Evolutionary conservation across 2,113 vertebrate species (phyloP), one percentile per base, ranked within the genome.

Genomic region (Pteruthius melanotis): DNA sequence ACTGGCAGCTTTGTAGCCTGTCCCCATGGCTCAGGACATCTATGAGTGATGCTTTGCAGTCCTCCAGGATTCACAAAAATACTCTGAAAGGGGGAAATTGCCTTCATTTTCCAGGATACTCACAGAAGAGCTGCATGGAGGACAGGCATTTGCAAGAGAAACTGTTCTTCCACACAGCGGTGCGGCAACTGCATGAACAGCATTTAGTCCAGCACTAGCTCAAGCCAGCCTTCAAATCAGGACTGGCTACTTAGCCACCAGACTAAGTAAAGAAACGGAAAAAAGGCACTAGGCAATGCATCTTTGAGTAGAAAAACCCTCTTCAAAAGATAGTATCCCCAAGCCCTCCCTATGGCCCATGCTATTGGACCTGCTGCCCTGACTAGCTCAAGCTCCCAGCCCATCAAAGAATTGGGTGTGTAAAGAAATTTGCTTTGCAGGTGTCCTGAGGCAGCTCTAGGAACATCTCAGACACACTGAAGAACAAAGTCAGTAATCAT

Each of bases 371-470:
- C 40, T 78, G 44, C 18, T 84, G 14, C 56, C 27, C 50, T 39
- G 37, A 87, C 27, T 7, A 7, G 18, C 74, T 79, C 6, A 3
- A 85, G 37, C 10, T 89, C 81, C 72, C 21, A 47, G 28, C 33
- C 24, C 37, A 13, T 44, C 0, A 0, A 85, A 72, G 49, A 75
- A 40, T 17, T 7, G 13, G 6, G 4, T 13, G 7, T 54, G 53
- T 24, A 49, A 93, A 85, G 35, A 75, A 60, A 85, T n/a, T 68
- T 0, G 0, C 18, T 81, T 84, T 84, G 52, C 52, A 81, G 47
- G 23, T 76, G 59, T 60, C 80, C 57, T 82, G 56, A 89, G 74
- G 47, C 74, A 89, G 50, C 30, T 59, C 56, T 70, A 78, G 83
- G 40, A 91, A 50, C 56, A 78, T 54, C 56, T 89, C 69, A 52